Percentiles rank a stretch among this genome's conserved stretches.
These are phyloP conservation scores for Phengaris arion DNA, from an alignment of 2,888 invertebrate genomes.

Conservation along the genomic window DNA sequence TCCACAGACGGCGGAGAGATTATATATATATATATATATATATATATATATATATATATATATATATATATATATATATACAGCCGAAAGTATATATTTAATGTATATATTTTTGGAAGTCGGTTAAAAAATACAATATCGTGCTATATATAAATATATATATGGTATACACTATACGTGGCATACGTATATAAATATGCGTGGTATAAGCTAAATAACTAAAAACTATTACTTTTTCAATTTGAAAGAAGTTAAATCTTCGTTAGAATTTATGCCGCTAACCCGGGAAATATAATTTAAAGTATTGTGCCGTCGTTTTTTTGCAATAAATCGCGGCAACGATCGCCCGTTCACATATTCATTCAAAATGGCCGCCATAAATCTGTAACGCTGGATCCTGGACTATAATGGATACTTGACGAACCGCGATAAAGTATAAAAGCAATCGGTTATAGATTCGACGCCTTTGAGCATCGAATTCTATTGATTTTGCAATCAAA, in stretches of 20 bases:
- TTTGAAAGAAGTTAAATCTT: neutral
- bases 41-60: too few species aligned
- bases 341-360: conserved; percentile 17
- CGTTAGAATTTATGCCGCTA: neutral
- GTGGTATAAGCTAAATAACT: too few species aligned
- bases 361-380: conserved; percentile 26
- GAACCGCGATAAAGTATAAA: conserved; percentile 17
- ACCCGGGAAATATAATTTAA: neutral
- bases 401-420: conserved; percentile 24
- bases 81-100: too few species aligned
- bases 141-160: too few species aligned
- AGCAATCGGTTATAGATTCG: conserved; percentile 12
- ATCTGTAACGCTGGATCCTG: conserved; percentile 18
- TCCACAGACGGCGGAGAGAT: too few species aligned
- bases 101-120: too few species aligned
- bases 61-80: too few species aligned
- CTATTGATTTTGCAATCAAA: conserved; percentile 11
- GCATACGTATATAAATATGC: too few species aligned
- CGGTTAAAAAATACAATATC: too few species aligned
- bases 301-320: conserved; percentile 1
- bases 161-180: too few species aligned
- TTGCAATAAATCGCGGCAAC: conserved; percentile 10
- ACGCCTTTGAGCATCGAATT: neutral
- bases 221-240: neutral
- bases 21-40: too few species aligned